Conservation (phyloP, 2,113 vertebrate species). For the Oceanites oceanicus region DNA sequence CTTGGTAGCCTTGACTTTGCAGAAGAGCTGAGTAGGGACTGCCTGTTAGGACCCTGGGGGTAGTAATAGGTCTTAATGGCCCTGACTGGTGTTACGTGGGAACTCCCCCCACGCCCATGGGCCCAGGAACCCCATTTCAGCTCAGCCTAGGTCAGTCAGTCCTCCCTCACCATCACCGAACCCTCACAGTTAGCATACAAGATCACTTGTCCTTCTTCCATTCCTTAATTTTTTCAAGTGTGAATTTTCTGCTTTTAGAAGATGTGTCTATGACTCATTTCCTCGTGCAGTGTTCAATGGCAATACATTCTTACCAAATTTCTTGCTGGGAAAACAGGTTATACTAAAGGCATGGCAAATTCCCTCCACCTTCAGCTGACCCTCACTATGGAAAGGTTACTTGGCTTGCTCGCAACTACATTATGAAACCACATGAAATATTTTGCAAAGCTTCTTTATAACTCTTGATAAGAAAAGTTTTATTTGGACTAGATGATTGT, state of each 20-base stretch:
- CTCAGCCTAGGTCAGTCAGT: not conserved
- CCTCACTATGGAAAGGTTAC: not conserved
- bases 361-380: not conserved
- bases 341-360: not conserved
- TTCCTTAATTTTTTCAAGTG: not conserved
- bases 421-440: not conserved
- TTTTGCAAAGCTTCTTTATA: not conserved
- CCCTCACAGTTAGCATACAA: not conserved
- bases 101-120: fast-evolving
- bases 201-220: not conserved
- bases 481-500: not conserved
- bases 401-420: not conserved
- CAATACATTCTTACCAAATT: too few relatives aligned
- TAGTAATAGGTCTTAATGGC: not conserved
- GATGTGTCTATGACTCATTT: not conserved
- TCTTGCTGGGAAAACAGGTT: not conserved
- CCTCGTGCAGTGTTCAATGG: not conserved
- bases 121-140: not conserved
- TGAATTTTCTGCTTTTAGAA: not conserved
- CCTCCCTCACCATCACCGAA: not conserved
- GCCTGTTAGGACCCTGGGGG: not conserved
- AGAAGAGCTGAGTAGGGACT: not conserved
- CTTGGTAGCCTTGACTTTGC: not conserved
- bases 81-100: not conserved
- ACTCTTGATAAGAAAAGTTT: not conserved